Evolutionary conservation across 53 echinoderm and acorn worm species (phyloP).

Genomic region (Zoroaster sp.): DNA sequence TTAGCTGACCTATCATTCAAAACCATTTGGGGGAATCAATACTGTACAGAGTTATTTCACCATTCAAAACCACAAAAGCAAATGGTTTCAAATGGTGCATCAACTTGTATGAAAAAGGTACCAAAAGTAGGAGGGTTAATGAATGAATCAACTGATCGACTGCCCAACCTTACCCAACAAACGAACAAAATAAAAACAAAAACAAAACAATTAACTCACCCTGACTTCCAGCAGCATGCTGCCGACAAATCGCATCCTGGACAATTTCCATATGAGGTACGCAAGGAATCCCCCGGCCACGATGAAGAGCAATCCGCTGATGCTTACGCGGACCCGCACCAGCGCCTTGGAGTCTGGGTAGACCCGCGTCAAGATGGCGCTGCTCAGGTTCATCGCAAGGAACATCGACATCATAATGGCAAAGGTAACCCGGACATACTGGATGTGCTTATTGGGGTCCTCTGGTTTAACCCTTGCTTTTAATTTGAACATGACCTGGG

Average conservation of each 20-base stretch:
- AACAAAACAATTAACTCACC: constrained; percentile 57
- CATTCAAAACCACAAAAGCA: too few relatives aligned
- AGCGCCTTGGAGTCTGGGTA: constrained; percentile 8
- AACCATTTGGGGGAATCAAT: too few relatives aligned
- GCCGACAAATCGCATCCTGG: constrained; percentile 83
- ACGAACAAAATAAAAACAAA: not conserved
- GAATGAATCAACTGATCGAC: too few relatives aligned
- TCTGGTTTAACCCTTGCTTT: constrained; percentile 72
- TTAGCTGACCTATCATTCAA: too few relatives aligned
- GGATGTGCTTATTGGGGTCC: constrained; percentile 69
- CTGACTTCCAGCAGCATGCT: constrained; percentile 91
- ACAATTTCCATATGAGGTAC: constrained; percentile 86
- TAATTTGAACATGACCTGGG: constrained; percentile 84
- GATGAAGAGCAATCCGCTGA: constrained; percentile 84
- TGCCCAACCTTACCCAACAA: too few relatives aligned
- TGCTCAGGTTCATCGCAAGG: constrained; percentile 70
- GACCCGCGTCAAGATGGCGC: constrained; percentile 60
- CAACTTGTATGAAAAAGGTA: too few relatives aligned
- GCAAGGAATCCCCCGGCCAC: constrained; percentile 69
- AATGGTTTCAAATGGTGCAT: too few relatives aligned
- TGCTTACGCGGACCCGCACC: constrained; percentile 66
- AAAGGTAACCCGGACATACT: constrained; percentile 61
- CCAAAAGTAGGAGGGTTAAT: too few relatives aligned
- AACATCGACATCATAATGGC: constrained; percentile 57
- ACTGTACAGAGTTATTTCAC: too few relatives aligned